Percentiles rank a stretch among this genome's conserved stretches.
Conservation (phyloP, 2,113 vertebrate genomes). For the Anguilla japonica region DNA sequence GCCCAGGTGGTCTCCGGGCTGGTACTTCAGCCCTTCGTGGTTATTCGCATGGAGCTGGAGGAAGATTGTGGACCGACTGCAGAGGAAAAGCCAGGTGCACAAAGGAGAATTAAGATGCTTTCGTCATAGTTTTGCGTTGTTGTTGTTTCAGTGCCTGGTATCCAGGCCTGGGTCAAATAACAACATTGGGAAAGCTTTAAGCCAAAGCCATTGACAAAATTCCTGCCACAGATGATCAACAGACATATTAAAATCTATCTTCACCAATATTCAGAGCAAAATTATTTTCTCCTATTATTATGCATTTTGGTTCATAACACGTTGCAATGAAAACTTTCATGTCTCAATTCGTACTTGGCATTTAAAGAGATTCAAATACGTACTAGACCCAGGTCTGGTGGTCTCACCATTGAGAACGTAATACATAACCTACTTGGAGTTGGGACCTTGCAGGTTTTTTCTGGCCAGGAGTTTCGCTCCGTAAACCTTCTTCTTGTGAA, state of each 20-base stretch:
- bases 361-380: too few species aligned
- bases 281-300: too few species aligned
- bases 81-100: not conserved
- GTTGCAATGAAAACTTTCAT: too few species aligned
- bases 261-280: too few species aligned
- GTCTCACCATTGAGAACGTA: not conserved
- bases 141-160: too few species aligned
- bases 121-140: too few species aligned
- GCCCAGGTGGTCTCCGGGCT: slow-evolving; percentile 92
- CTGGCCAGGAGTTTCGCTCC: slow-evolving; percentile 84
- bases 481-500: slow-evolving; percentile 90
- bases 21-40: slow-evolving; percentile 83
- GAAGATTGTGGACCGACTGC: slow-evolving; percentile 90
- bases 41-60: slow-evolving; percentile 87
- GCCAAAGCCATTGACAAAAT: too few species aligned
- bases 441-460: slow-evolving; percentile 89
- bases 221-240: too few species aligned
- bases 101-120: slow-evolving; percentile 15
- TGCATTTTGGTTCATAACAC: not conserved
- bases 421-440: slow-evolving; percentile 81
- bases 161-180: slow-evolving; percentile 32
- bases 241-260: too few species aligned
- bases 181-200: too few species aligned
- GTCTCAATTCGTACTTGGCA: too few species aligned
- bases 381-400: too few species aligned